Percentiles rank a stretch among this genome's conserved stretches.
Evolutionary conservation across 2,113 vertebrate genomes (phyloP).

Genomic region (Suricata suricatta): DNA sequence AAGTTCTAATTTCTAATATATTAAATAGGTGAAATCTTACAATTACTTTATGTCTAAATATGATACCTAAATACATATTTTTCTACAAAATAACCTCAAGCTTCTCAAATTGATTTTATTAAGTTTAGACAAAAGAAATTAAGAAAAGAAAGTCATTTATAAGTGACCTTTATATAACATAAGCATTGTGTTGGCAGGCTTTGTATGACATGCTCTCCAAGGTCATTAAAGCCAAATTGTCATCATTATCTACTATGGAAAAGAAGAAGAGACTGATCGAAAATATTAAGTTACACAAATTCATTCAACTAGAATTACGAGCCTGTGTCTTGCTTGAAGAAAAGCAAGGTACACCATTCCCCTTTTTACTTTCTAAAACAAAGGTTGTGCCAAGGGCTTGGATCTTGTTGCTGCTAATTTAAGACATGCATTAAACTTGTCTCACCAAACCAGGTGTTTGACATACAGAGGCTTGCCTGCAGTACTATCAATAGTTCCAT

Average conservation of each 20-base stretch:
- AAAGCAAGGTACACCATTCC: not conserved
- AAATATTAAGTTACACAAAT: conserved; percentile 47
- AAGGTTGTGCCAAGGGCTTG: conserved; percentile 53
- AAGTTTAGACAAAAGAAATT: conserved; percentile 41
- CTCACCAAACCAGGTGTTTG: conserved; percentile 59
- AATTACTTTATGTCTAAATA: conserved; percentile 21
- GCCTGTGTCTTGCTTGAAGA: not conserved
- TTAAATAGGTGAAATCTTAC: conserved; percentile 32
- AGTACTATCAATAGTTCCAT: conserved; percentile 50
- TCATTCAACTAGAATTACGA: conserved; percentile 66
- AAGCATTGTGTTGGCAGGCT: conserved; percentile 25
- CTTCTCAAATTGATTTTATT: conserved; percentile 61
- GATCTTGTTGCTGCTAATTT: conserved; percentile 56
- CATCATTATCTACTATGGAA: conserved; percentile 59
- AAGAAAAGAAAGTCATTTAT: conserved; percentile 47
- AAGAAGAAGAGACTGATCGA: conserved; percentile 52
- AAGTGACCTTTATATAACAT: conserved; percentile 75
- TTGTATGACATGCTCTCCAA: conserved; percentile 28
- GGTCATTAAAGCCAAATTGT: conserved; percentile 57
- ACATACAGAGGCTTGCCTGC: not conserved
- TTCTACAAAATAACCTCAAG: conserved; percentile 50
- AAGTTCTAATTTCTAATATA: not conserved
- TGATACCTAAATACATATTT: conserved; percentile 30
- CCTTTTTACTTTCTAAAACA: conserved; percentile 44
- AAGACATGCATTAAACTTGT: conserved; percentile 44